These are phyloP conservation scores for Tetranychus piercei DNA, from an alignment of 2,888 invertebrate genomes.

Conservation along the genomic window DNA sequence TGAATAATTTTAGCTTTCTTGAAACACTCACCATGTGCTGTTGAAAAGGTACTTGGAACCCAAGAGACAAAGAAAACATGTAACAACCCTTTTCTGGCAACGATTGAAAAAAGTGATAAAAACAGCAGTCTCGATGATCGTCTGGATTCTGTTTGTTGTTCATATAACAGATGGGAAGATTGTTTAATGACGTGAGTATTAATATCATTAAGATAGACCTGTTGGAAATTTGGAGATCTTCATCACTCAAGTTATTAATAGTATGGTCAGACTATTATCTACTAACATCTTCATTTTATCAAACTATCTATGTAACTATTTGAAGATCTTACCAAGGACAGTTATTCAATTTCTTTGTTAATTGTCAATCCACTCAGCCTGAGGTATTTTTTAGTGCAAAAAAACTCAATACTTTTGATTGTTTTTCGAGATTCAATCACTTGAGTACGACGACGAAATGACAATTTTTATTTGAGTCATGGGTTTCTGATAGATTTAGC, in stretches of 20 bases:
- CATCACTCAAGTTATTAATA: not conserved
- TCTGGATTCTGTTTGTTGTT: constrained; percentile 21
- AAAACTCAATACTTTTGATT: no score
- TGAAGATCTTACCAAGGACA: no score
- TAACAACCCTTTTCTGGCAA: constrained; percentile 17
- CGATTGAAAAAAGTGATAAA: constrained; percentile 17
- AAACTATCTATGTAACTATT: no score
- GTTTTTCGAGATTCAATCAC: no score
- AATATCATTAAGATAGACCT: not conserved
- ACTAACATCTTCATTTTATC: no score
- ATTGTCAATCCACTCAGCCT: no score
- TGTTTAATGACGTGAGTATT: constrained; percentile 13
- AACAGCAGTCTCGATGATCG: constrained; percentile 17
- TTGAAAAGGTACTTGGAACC: constrained; percentile 18
- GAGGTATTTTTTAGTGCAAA: no score
- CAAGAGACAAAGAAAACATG: constrained; percentile 17
- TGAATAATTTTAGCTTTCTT: constrained; percentile 16
- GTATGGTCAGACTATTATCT: no score
- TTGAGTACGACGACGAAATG: no score
- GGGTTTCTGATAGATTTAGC: no score
- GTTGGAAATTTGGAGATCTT: not conserved
- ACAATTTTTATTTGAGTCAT: no score
- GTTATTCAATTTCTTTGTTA: no score
- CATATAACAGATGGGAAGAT: constrained; percentile 18
- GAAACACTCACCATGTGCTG: constrained; percentile 20